Percentiles rank a stretch among this genome's conserved stretches.
These are phyloP conservation scores for Ischnura elegans DNA, from an alignment of 2,888 invertebrate genomes.

Conservation along the genomic window DNA sequence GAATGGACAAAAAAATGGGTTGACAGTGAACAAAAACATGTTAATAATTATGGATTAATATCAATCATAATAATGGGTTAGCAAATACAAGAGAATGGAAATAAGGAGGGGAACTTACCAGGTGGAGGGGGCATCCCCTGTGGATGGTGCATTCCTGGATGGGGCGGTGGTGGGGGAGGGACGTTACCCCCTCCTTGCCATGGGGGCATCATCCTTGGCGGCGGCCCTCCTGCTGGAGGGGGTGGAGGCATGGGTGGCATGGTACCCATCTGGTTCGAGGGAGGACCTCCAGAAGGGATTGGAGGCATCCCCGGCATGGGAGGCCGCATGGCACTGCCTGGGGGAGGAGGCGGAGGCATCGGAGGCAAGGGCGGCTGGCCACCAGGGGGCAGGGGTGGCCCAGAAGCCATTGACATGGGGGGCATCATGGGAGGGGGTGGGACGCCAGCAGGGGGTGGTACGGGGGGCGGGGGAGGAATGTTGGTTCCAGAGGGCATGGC, in stretches of 20 bases:
- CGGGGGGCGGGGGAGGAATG: slow-evolving; percentile 87
- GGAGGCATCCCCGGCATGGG: slow-evolving; percentile 70
- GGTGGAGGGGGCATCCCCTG: slow-evolving; percentile 76
- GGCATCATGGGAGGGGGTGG: slow-evolving; percentile 79
- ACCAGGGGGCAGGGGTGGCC: slow-evolving; percentile 80
- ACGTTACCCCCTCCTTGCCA: slow-evolving; percentile 70
- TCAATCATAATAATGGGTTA: too few species aligned
- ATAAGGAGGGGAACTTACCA: slow-evolving; percentile 34
- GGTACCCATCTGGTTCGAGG: background rate
- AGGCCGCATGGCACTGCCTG: slow-evolving; percentile 69
- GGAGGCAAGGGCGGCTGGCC: slow-evolving; percentile 77
- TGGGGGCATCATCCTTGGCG: slow-evolving; percentile 72
- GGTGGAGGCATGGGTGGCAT: slow-evolving; percentile 68
- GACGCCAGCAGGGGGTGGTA: slow-evolving; percentile 82
- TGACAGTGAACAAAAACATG: too few species aligned
- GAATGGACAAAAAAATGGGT: too few species aligned
- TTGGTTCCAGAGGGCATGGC: slow-evolving; percentile 80
- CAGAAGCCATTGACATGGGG: slow-evolving; percentile 81
- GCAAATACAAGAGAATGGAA: too few species aligned
- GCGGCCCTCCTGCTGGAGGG: slow-evolving; percentile 69
- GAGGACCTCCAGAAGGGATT: slow-evolving; percentile 54
- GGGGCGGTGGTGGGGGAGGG: slow-evolving; percentile 81
- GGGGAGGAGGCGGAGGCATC: slow-evolving; percentile 71
- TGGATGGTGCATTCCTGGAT: slow-evolving; percentile 80
- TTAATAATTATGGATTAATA: too few species aligned